Evolutionary conservation across 2,113 vertebrate genomes (phyloP), one percentile per base, ranked within the genome.

Genomic region (Gasterosteus aculeatus): DNA sequence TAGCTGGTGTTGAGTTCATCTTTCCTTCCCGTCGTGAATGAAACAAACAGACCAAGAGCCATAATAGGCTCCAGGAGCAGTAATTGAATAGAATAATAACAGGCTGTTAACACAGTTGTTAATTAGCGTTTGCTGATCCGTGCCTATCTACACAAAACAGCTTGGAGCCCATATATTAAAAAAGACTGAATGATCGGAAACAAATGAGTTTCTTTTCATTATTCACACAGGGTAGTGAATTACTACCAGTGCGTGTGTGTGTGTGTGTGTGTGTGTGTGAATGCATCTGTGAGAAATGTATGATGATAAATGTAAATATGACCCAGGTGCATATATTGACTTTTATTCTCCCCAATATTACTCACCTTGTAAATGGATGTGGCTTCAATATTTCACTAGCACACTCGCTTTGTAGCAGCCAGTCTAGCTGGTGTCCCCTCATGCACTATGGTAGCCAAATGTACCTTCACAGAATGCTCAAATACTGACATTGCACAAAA

Each of bases 61-160:
- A 71, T 88, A 79, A 92, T 89, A 77, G 81, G 81, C 84, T 88
- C 77, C 87, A 71, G 82, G 83, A 93, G 84, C 87, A 83, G 87
- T 89, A 92, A 93, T 92, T 91, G 77, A 90, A 91, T 90, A 84
- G 89, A 89, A 89, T 86, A 88, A 87, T 88, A 87, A 90, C 85
- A 81, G 78, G n/a, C 76, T 87, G 83, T 90, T 91, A 87, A 88
- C 85, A 84, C 84, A 86, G 84, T 90, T 85, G 84, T 91, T 89
- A 90, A 90, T 92, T 93, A 92, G 87, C 71, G 2, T 91, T 83
- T 82, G 85, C 81, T 90, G 83, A 90, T 88, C 87, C 83, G 54
- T 91, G 88, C 66, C 88, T 92, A 93, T 92, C 91, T 91, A 70
- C 84, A 87, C 85, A 61, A 79, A 89, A 89, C 91, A 93, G 91